phyloP scores from a whole-genome alignment of 35 echinoderm and acorn worm species.

The Apostichopus japonicus region DNA sequence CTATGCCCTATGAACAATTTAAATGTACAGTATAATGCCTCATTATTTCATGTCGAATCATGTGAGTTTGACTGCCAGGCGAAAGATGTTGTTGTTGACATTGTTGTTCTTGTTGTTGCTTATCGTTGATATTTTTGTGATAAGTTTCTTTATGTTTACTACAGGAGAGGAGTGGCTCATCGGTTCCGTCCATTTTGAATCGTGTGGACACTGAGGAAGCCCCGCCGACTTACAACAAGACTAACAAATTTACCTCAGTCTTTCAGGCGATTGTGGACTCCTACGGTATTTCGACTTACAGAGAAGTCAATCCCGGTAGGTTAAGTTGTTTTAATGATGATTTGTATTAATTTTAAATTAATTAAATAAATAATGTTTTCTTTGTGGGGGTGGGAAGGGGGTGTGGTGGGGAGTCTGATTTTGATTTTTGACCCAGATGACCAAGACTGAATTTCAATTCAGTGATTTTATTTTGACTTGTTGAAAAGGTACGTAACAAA shows the following conservation, averaged over 20 bases:
- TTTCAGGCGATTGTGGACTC: conserved; percentile 84
- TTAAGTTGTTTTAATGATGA: not conserved
- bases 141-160: not conserved
- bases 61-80: too few relatives aligned
- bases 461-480: too few relatives aligned
- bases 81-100: not conserved
- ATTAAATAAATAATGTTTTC: too few relatives aligned
- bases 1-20: too few relatives aligned
- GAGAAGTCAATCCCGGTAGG: conserved; percentile 94
- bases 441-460: too few relatives aligned
- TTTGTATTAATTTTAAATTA: too few relatives aligned
- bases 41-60: too few relatives aligned
- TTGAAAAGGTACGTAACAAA: too few relatives aligned
- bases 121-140: not conserved
- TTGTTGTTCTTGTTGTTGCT: not conserved
- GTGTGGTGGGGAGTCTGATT: too few relatives aligned
- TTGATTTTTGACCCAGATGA: too few relatives aligned
- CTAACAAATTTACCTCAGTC: conserved; percentile 82
- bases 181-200: conserved; percentile 89
- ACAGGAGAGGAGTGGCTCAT: conserved; percentile 79
- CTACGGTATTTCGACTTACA: conserved; percentile 80
- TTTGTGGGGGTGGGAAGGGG: too few relatives aligned
- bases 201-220: conserved; percentile 62
- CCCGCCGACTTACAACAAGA: conserved; percentile 88
- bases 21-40: too few relatives aligned